These are phyloP conservation scores for Periophthalmus modestus DNA, from an alignment of 2,113 vertebrate genomes.

Conservation along the genomic window DNA sequence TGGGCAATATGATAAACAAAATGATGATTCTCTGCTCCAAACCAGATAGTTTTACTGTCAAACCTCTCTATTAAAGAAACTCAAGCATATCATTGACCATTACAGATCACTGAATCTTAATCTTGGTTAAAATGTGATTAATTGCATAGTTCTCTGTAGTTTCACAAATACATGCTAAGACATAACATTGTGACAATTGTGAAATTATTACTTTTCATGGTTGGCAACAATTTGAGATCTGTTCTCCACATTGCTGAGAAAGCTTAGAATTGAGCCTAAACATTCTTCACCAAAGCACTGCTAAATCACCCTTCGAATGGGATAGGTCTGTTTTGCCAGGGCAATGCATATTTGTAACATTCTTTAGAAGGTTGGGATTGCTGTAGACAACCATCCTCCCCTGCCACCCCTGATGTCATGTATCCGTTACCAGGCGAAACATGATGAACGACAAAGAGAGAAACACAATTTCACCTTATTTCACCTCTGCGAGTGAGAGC, in stretches of 20 bases:
- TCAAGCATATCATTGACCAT: too few relatives aligned
- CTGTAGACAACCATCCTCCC: constrained; percentile 43
- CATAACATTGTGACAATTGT: not conserved
- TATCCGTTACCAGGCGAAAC: constrained; percentile 34
- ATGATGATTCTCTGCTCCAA: too few relatives aligned
- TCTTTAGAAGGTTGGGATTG: constrained; percentile 45
- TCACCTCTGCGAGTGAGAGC: constrained; percentile 34
- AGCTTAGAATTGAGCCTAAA: too few relatives aligned
- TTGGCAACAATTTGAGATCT: too few relatives aligned
- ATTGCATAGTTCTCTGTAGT: too few relatives aligned
- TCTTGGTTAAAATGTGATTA: too few relatives aligned
- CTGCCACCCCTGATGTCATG: constrained; percentile 52
- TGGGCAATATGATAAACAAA: too few relatives aligned
- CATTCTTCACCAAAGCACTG: not conserved
- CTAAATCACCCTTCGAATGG: not conserved
- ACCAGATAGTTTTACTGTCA: too few relatives aligned
- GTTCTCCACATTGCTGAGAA: too few relatives aligned
- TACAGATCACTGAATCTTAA: too few relatives aligned
- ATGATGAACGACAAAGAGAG: constrained; percentile 41
- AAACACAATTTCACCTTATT: constrained; percentile 60
- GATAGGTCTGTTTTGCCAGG: not conserved
- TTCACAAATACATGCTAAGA: not conserved
- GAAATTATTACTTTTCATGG: too few relatives aligned
- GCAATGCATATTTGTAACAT: not conserved
- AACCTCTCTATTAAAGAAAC: too few relatives aligned